Conservation (phyloP, 92 coral and sea anemone genomes). For the Chrysogorgia sp. region DNA sequence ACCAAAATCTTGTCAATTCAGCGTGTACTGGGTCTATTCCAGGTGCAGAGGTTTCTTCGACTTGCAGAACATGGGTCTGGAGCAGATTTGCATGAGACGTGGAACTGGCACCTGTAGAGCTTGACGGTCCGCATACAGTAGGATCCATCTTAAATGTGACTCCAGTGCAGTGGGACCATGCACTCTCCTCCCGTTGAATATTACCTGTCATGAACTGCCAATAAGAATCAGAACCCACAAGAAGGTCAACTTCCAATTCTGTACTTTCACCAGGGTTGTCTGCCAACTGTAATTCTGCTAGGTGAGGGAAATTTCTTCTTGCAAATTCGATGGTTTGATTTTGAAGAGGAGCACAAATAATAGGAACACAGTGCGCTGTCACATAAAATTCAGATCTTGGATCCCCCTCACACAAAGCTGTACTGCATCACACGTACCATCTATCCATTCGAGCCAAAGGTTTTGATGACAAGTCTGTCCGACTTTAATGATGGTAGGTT, state of each 20-base stretch:
- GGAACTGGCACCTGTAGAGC: too few species aligned
- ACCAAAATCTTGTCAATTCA: too few species aligned
- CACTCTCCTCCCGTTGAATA: conserved; percentile 20
- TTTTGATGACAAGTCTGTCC: conserved; percentile 12
- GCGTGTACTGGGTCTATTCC: too few species aligned
- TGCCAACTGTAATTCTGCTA: conserved; percentile 16
- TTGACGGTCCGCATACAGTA: too few species aligned
- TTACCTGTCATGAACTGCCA: conserved; percentile 19
- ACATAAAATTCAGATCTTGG: conserved; percentile 12
- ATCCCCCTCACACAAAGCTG: too few species aligned
- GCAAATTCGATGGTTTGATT: conserved; percentile 19
- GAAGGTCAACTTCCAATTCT: conserved; percentile 16
- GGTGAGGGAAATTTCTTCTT: neutral
- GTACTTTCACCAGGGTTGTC: neutral
- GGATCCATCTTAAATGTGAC: neutral
- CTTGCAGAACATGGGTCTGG: neutral
- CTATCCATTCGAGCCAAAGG: too few species aligned
- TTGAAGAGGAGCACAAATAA: conserved; percentile 20
- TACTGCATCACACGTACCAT: too few species aligned
- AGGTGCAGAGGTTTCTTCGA: too few species aligned
- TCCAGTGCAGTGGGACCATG: conserved; percentile 10
- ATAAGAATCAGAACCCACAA: conserved; percentile 2
- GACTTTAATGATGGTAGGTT: neutral
- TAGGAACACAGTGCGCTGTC: conserved; percentile 23
- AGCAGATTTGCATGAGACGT: too few species aligned